Evolutionary conservation across 35 echinoderm and acorn worm genomes (phyloP).

Genomic region (Apostichopus parvimensis): DNA sequence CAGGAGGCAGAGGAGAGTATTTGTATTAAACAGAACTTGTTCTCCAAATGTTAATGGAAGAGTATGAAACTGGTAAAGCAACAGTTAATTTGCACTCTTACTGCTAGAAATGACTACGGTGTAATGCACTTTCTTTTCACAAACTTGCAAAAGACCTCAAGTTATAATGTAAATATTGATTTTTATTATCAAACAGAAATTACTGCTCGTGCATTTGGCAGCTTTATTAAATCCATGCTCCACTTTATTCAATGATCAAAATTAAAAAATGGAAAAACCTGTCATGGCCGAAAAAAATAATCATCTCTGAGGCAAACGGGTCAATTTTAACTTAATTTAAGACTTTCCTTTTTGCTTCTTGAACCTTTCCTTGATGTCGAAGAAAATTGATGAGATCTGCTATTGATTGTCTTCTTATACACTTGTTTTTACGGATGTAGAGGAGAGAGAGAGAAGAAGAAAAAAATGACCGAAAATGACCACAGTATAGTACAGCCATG

Average conservation of each 20-base stretch:
- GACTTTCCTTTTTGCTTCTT: background rate
- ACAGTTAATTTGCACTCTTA: background rate
- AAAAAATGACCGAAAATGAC: background rate
- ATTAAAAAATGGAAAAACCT: background rate
- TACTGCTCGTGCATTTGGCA: background rate
- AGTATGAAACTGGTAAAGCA: background rate
- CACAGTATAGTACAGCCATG: background rate
- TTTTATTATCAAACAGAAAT: conserved; percentile 24
- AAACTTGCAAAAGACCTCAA: background rate
- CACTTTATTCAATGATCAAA: conserved; percentile 32
- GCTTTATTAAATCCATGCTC: conserved; percentile 36
- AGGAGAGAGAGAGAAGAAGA: background rate
- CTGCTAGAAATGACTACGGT: background rate
- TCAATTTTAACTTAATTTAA: conserved; percentile 43
- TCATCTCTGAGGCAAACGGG: background rate
- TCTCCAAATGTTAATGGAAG: no score
- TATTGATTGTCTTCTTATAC: conserved; percentile 1
- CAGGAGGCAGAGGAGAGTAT: no score
- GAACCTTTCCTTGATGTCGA: background rate
- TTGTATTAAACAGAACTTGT: no score
- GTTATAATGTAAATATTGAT: conserved; percentile 23
- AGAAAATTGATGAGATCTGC: conserved; percentile 21
- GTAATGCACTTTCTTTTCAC: background rate
- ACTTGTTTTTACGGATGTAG: background rate
- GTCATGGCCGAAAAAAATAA: conserved; percentile 14